These are phyloP conservation scores for Imbricaverruca yamaguchii DNA, from an alignment of 2,888 invertebrate species.

Conservation along the genomic window DNA sequence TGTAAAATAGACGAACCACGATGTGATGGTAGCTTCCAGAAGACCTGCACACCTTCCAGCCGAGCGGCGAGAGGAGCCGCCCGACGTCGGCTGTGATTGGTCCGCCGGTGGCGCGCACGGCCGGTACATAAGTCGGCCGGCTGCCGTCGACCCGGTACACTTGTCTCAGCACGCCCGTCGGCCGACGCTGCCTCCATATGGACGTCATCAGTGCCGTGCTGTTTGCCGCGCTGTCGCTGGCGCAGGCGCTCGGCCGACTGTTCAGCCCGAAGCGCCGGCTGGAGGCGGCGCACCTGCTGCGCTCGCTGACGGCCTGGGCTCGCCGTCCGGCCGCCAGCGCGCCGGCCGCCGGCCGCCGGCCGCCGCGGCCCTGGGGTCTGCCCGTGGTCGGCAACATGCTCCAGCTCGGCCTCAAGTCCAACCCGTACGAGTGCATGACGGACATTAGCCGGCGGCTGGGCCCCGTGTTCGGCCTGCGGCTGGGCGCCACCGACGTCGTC, in stretches of 20 bases:
- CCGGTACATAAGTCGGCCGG: background rate
- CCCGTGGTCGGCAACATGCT: slow-evolving; percentile 33
- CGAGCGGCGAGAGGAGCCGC: background rate
- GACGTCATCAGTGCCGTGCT: background rate
- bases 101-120: background rate
- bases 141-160: too few species aligned
- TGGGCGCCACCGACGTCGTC: slow-evolving; percentile 30
- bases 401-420: slow-evolving; percentile 30
- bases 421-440: slow-evolving; percentile 33
- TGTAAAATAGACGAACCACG: too few species aligned
- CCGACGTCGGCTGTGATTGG: background rate
- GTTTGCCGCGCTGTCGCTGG: background rate
- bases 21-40: too few species aligned
- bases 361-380: slow-evolving; percentile 31
- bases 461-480: slow-evolving; percentile 30
- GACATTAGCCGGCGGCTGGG: slow-evolving; percentile 30
- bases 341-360: background rate
- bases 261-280: background rate
- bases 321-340: background rate
- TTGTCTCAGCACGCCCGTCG: too few species aligned
- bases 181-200: background rate
- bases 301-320: background rate
- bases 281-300: background rate
- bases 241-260: background rate
- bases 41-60: background rate